Evolutionary conservation across 2,888 invertebrate species (phyloP).

Genomic region (Mactromeris polynyma): DNA sequence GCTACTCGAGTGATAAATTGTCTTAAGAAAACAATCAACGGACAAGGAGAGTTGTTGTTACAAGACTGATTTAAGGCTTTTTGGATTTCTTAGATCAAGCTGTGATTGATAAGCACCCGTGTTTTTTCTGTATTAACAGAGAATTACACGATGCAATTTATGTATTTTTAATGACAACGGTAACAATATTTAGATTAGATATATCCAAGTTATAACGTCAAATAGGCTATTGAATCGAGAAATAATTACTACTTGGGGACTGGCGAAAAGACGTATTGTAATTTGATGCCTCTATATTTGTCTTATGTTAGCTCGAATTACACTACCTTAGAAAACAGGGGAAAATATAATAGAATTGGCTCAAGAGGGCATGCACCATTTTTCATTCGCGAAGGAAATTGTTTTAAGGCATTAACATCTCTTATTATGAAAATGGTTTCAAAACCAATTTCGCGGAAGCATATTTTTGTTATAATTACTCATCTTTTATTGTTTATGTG

Average conservation of each 20-base stretch:
- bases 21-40: conserved; percentile 50
- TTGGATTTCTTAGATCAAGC: conserved; percentile 33
- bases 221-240: conserved; percentile 34
- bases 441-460: neutral
- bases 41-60: conserved; percentile 46
- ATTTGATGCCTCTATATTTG: conserved; percentile 20
- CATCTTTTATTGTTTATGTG: neutral
- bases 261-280: conserved; percentile 15
- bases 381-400: neutral
- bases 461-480: neutral
- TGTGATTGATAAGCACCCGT: conserved; percentile 44
- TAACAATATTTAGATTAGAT: conserved; percentile 21
- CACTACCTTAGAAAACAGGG: neutral
- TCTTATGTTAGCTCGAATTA: conserved; percentile 5
- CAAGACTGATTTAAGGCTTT: conserved; percentile 42
- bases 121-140: conserved; percentile 38
- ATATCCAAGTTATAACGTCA: conserved; percentile 16
- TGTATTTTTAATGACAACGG: conserved; percentile 44
- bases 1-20: conserved; percentile 48
- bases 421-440: neutral
- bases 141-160: conserved; percentile 39
- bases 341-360: conserved; percentile 2
- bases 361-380: conserved; percentile 3
- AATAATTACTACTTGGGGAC: conserved; percentile 17
- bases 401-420: neutral